These are phyloP conservation scores for Fistularia commersonii DNA, from an alignment of 2,797 vertebrate species.

Conservation along the genomic window DNA sequence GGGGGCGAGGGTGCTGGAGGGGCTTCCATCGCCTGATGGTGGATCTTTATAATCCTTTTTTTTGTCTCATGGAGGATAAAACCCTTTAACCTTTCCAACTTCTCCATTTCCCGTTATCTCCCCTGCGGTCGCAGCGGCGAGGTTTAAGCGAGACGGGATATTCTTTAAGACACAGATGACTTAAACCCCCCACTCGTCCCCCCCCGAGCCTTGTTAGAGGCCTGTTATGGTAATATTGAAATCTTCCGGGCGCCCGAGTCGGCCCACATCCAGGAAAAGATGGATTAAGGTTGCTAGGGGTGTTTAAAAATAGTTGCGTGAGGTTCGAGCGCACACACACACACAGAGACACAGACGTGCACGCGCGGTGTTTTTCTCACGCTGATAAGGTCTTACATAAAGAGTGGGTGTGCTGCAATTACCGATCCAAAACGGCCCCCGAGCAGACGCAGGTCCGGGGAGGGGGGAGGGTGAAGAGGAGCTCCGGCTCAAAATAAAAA, in stretches of 20 bases:
- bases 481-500: too few relatives aligned
- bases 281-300: constrained; percentile 67
- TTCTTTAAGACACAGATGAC: constrained; percentile 27
- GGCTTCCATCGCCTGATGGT: too few relatives aligned
- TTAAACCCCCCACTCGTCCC: constrained; percentile 19
- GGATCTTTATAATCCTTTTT: too few relatives aligned
- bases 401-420: constrained; percentile 64
- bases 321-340: too few relatives aligned
- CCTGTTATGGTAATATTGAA: constrained; percentile 67
- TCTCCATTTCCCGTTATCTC: too few relatives aligned
- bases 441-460: constrained; percentile 50
- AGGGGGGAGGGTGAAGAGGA: too few relatives aligned
- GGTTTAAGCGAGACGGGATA: constrained; percentile 21
- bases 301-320: constrained; percentile 69
- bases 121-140: too few relatives aligned
- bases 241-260: constrained; percentile 52
- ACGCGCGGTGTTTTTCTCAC: constrained; percentile 48
- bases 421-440: constrained; percentile 44
- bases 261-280: constrained; percentile 61
- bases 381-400: constrained; percentile 68
- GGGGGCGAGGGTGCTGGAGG: too few relatives aligned
- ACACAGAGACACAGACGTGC: constrained; percentile 14
- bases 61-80: too few relatives aligned
- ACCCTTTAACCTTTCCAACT: too few relatives aligned
- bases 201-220: constrained; percentile 68